A percentile compares a stretch with the other conserved stretches of the same genome.
phyloP scores from a whole-genome alignment of 2,888 invertebrate species.

The Dermolepida albohirtum region DNA sequence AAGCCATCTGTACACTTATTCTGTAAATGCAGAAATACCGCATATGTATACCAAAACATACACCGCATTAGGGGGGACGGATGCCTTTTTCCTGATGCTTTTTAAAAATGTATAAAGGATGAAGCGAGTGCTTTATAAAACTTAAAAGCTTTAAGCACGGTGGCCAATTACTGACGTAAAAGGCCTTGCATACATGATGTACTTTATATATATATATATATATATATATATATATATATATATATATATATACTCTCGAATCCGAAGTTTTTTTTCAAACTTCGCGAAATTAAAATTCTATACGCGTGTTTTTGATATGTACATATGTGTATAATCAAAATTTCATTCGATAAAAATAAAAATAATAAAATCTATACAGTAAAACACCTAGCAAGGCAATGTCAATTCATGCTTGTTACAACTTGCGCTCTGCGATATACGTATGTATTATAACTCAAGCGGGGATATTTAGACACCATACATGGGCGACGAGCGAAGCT shows the following conservation, averaged over 20 bases:
- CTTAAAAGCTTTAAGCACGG: constrained; percentile 67
- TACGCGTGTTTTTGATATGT: constrained; percentile 13
- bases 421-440: too few species aligned
- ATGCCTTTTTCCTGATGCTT: constrained; percentile 58
- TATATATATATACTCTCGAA: constrained; percentile 3
- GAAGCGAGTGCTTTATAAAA: constrained; percentile 63
- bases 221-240: constrained; percentile 45
- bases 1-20: constrained; percentile 38
- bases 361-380: too few species aligned
- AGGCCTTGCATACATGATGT: constrained; percentile 65
- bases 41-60: constrained; percentile 49
- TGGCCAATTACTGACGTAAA: constrained; percentile 66
- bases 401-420: too few species aligned
- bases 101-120: constrained; percentile 65
- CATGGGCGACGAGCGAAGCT: too few species aligned
- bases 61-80: constrained; percentile 48
- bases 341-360: constrained; percentile 3
- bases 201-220: too few species aligned
- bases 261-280: constrained; percentile 13
- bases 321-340: background rate
- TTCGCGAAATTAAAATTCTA: constrained; percentile 18
- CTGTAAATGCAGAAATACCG: constrained; percentile 49
- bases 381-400: too few species aligned
- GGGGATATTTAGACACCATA: too few species aligned
- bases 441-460: too few species aligned